These are phyloP conservation scores for Rhabdornis inornatus DNA, from an alignment of 2,113 vertebrate species.

Conservation along the genomic window DNA sequence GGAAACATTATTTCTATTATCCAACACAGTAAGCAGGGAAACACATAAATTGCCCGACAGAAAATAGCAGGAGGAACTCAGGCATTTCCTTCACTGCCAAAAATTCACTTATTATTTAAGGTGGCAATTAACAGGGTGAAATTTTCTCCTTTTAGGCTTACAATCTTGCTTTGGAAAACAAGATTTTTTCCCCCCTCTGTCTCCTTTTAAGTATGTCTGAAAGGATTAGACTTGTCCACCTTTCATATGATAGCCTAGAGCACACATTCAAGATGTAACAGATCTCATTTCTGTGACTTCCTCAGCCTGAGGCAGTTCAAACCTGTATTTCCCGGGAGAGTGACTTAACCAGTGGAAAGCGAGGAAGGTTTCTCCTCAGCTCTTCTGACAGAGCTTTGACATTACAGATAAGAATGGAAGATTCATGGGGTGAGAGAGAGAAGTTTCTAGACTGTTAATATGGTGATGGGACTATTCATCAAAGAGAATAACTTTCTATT, in stretches of 20 bases:
- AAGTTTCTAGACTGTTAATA: not conserved
- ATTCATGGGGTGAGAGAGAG: not conserved
- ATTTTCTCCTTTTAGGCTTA: not conserved
- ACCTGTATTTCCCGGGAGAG: not conserved
- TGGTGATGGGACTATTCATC: not conserved
- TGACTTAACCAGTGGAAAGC: not conserved
- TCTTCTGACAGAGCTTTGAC: not conserved
- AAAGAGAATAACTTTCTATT: not conserved
- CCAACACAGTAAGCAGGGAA: not conserved
- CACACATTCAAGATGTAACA: not conserved
- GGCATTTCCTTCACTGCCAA: not conserved
- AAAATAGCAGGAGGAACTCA: not conserved
- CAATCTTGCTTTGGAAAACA: not conserved
- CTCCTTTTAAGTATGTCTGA: not conserved
- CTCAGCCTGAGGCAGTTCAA: conserved; percentile 15
- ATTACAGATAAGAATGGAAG: not conserved
- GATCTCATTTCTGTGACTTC: conserved; percentile 34
- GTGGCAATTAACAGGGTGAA: not conserved
- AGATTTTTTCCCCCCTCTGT: not conserved
- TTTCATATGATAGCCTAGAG: conserved; percentile 10
- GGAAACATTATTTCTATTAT: not conserved
- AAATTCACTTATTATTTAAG: not conserved
- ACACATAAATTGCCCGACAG: not conserved
- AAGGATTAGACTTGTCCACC: conserved; percentile 2
- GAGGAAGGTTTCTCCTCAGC: not conserved